A percentile compares a stretch with the other conserved stretches of the same genome.
Conservation (phyloP, 2,113 vertebrate genomes). For the Mesocricetus auratus region DNA sequence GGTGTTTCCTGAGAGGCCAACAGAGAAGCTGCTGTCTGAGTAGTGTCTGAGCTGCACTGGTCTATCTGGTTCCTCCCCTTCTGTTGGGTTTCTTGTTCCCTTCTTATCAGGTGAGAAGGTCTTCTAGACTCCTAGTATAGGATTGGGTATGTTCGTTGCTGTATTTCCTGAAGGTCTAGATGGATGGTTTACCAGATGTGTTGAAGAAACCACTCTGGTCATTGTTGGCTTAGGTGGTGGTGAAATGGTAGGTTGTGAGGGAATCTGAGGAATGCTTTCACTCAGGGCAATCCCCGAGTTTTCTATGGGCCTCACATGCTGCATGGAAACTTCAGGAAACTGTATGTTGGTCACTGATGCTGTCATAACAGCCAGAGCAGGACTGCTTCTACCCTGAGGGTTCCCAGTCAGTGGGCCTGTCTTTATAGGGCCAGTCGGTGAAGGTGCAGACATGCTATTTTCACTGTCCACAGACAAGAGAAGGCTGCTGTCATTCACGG, state of each 20-base stretch:
- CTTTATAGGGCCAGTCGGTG: constrained; percentile 85
- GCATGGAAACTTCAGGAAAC: constrained; percentile 86
- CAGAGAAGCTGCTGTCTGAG: constrained; percentile 77
- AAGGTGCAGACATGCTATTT: constrained; percentile 90
- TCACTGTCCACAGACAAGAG: constrained; percentile 89
- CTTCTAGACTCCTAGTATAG: constrained; percentile 87
- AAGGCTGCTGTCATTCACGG: constrained; percentile 88
- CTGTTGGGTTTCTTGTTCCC: constrained; percentile 85
- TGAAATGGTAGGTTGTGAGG: constrained; percentile 80
- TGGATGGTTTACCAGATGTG: constrained; percentile 85
- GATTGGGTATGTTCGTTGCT: constrained; percentile 86
- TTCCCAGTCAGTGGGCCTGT: constrained; percentile 84
- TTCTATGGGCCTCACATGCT: constrained; percentile 84
- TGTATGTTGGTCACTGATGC: constrained; percentile 83
- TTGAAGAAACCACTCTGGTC: constrained; percentile 86
- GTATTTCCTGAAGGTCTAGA: constrained; percentile 86
- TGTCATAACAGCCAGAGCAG: constrained; percentile 83
- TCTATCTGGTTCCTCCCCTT: constrained; percentile 84
- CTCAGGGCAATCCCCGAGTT: constrained; percentile 85
- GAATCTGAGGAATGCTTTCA: constrained; percentile 85
- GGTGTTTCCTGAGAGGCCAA: constrained; percentile 85
- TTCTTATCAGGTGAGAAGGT: constrained; percentile 79
- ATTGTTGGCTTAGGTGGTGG: constrained; percentile 85
- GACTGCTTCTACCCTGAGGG: constrained; percentile 87
- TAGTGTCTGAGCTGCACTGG: constrained; percentile 76